Evolutionary conservation across 2,113 vertebrate species (phyloP).

Genomic region (Xenus cinereus): DNA sequence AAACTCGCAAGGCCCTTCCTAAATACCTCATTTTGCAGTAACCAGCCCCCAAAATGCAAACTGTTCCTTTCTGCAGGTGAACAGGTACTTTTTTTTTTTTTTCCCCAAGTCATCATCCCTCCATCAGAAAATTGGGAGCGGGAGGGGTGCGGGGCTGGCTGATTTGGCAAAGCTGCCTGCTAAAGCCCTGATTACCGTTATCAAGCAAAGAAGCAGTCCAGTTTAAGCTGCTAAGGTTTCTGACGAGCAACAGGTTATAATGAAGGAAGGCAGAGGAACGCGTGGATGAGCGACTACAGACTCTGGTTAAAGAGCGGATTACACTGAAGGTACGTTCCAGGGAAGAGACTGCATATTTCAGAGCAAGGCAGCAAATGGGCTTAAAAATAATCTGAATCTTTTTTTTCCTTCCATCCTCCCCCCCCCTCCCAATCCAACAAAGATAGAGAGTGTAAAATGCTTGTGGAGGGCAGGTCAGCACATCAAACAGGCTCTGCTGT

Average conservation of each 20-base stretch:
- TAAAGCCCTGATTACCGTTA: slow-evolving; percentile 64
- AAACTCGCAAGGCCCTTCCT: background rate
- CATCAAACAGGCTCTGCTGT: background rate
- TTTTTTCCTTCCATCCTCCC: background rate
- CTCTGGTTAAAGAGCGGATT: slow-evolving; percentile 54
- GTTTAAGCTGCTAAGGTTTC: slow-evolving; percentile 61
- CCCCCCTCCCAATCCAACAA: background rate
- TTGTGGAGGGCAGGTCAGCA: slow-evolving; percentile 40
- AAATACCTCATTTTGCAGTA: background rate
- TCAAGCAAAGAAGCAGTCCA: slow-evolving; percentile 47
- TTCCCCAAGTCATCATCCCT: background rate
- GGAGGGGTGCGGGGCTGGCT: background rate
- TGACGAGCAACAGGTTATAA: slow-evolving; percentile 49
- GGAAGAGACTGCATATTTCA: slow-evolving; percentile 51
- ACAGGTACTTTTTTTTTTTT: background rate
- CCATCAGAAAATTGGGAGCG: slow-evolving; percentile 19
- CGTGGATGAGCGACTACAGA: background rate
- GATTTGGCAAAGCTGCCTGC: slow-evolving; percentile 40
- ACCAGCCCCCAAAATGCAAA: background rate
- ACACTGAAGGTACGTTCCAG: slow-evolving; percentile 18
- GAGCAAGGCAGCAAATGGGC: slow-evolving; percentile 51
- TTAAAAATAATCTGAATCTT: slow-evolving; percentile 56
- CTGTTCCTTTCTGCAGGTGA: background rate
- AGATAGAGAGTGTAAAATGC: slow-evolving; percentile 33
- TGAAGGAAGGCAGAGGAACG: slow-evolving; percentile 24